Evolutionary conservation across 2,888 invertebrate species (phyloP).

Genomic region (Synanthedon myopaeformis): DNA sequence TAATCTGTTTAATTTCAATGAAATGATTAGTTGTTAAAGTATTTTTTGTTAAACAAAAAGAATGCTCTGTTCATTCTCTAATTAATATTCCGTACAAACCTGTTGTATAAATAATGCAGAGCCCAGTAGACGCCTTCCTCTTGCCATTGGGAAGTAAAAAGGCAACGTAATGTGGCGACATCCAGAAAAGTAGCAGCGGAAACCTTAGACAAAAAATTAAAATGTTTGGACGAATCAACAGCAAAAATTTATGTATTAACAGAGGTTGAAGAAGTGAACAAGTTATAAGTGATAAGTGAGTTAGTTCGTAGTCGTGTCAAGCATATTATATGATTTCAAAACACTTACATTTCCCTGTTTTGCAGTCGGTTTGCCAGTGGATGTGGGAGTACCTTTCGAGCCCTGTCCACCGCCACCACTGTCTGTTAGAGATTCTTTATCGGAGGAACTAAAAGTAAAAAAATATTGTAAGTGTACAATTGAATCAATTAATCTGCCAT

Average conservation of each 20-base stretch:
- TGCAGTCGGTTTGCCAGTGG: constrained; percentile 36
- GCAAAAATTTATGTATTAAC: background rate
- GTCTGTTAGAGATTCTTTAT: constrained; percentile 80
- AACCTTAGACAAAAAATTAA: constrained; percentile 53
- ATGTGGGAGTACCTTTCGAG: constrained; percentile 42
- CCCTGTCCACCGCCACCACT: constrained; percentile 51
- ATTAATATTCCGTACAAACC: constrained; percentile 61
- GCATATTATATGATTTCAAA: background rate
- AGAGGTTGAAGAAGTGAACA: background rate
- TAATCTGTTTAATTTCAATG: constrained; percentile 63
- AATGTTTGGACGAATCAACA: background rate
- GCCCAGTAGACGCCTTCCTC: constrained; percentile 99
- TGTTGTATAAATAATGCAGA: constrained; percentile 88
- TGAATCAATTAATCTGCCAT: too few species aligned
- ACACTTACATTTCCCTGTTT: constrained; percentile 49
- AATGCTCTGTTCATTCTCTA: background rate
- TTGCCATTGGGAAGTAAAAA: constrained; percentile 97
- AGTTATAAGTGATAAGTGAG: too few species aligned
- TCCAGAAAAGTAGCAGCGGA: constrained; percentile 95
- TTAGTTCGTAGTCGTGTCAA: background rate
- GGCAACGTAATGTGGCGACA: constrained; percentile 93
- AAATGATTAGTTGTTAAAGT: background rate
- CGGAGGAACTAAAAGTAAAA: constrained; percentile 68
- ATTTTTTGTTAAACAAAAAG: background rate
- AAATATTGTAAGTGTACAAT: too few species aligned